These are phyloP conservation scores for Balaenoptera acutorostrata DNA, from an alignment of 2,113 vertebrate species.

Conservation along the genomic window DNA sequence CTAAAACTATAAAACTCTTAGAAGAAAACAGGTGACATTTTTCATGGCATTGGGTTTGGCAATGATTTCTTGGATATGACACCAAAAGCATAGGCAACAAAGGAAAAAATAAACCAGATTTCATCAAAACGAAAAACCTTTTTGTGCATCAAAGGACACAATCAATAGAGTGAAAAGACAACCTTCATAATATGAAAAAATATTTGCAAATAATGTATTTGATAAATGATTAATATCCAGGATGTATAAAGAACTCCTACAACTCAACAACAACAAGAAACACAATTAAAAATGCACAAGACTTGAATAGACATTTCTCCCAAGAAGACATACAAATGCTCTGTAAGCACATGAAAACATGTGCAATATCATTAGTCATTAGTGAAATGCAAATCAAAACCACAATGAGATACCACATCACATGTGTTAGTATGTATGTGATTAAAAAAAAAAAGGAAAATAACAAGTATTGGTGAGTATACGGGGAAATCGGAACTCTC, in stretches of 20 bases:
- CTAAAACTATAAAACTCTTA: background rate
- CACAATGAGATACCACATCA: background rate
- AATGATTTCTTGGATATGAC: background rate
- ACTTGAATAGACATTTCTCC: background rate
- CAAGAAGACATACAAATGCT: background rate
- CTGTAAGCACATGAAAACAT: background rate
- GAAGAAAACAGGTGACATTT: background rate
- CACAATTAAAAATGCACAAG: background rate
- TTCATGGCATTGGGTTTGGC: background rate
- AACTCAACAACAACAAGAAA: background rate
- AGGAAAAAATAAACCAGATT: background rate
- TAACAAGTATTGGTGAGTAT: background rate
- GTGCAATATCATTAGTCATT: background rate
- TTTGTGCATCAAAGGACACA: background rate
- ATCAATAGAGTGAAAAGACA: background rate
- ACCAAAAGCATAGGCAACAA: background rate
- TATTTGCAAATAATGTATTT: background rate
- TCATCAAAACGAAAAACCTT: background rate
- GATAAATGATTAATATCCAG: background rate
- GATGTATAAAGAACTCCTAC: background rate
- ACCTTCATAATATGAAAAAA: background rate
- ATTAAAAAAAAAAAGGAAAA: background rate
- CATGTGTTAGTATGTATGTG: background rate
- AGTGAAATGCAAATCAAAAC: background rate
- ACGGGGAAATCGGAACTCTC: background rate